Conservation (phyloP, 2,888 invertebrate species). For the Rotaria magnacalcarata region DNA sequence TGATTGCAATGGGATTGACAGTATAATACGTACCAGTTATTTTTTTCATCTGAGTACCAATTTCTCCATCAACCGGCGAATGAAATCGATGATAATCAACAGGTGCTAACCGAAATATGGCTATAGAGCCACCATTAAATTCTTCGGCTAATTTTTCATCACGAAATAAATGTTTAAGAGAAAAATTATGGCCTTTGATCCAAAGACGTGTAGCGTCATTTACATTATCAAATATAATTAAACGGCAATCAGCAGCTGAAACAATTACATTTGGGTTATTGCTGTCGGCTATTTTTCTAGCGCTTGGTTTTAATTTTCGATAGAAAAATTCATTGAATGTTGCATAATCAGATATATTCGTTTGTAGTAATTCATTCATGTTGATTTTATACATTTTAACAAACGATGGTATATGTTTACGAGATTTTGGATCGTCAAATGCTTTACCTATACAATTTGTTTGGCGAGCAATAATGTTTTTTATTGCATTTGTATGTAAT, state of each 20-base stretch:
- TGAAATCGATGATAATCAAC: conserved; percentile 97
- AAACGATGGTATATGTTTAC: conserved; percentile 20
- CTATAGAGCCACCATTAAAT: not conserved
- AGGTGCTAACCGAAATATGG: conserved; percentile 81
- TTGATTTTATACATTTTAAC: conserved; percentile 24
- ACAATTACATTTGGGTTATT: not conserved
- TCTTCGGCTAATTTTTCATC: not conserved
- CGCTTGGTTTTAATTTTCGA: conserved; percentile 72
- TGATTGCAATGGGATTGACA: conserved; percentile 81
- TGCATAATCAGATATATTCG: not conserved
- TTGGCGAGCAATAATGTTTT: not conserved
- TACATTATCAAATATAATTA: conserved; percentile 4
- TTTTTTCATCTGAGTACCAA: conserved; percentile 76
- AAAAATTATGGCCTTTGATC: not conserved
- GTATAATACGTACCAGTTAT: conserved; percentile 80
- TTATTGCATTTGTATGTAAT: not conserved
- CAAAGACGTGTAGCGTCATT: conserved; percentile 9
- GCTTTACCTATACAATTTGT: conserved; percentile 9
- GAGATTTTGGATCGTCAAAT: conserved; percentile 29
- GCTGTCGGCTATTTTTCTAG: conserved; percentile 68
- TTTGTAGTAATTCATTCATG: not conserved
- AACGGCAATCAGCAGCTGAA: conserved; percentile 28
- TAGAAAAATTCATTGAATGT: conserved; percentile 73
- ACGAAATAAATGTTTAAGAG: not conserved
- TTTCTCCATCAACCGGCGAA: conserved; percentile 80